Conservation (phyloP, 2,113 vertebrate genomes). For the Oreocharis arfaki region DNA sequence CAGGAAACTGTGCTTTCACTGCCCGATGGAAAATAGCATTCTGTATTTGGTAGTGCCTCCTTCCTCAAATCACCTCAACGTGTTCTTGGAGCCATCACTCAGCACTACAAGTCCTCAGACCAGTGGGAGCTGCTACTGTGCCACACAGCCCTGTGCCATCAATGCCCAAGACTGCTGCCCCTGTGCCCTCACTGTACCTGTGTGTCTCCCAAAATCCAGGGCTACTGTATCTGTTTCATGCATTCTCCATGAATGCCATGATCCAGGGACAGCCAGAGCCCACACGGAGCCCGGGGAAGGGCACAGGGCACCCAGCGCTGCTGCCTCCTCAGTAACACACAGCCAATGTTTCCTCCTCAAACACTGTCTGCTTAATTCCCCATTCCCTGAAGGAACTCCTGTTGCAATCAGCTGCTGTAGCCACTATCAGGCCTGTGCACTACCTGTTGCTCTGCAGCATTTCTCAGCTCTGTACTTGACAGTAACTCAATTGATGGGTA, state of each 20-base stretch:
- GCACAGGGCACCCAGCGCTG: rapidly evolving
- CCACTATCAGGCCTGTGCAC: neutral
- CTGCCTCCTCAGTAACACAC: neutral
- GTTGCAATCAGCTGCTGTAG: neutral
- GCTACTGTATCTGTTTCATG: neutral
- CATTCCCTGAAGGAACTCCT: neutral
- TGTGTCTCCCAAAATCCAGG: neutral
- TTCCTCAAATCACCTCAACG: neutral
- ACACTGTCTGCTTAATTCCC: neutral
- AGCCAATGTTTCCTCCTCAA: neutral
- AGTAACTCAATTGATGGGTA: neutral
- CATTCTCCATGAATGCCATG: neutral
- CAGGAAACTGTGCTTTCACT: neutral
- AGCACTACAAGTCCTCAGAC: neutral
- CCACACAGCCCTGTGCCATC: neutral
- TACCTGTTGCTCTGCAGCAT: neutral
- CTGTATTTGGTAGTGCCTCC: neutral
- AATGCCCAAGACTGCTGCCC: neutral
- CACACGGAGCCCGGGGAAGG: rapidly evolving
- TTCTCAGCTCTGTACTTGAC: neutral
- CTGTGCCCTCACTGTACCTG: neutral
- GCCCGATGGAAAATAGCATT: neutral
- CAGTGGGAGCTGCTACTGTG: neutral
- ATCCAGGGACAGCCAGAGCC: neutral
- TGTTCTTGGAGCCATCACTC: neutral